phyloP scores from a whole-genome alignment of 2,888 invertebrate genomes.

The Antitype chi region DNA sequence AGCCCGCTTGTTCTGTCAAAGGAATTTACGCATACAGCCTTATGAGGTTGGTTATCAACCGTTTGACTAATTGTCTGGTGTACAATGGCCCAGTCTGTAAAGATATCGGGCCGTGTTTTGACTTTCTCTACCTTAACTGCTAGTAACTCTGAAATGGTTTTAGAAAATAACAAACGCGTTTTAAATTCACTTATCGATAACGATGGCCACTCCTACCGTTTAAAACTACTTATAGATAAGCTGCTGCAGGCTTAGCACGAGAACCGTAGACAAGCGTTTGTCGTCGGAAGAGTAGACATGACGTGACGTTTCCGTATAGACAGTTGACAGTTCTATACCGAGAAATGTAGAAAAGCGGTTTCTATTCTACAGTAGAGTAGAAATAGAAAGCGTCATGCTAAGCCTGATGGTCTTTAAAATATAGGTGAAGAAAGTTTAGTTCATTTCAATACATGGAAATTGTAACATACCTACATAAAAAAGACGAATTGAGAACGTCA shows the following conservation, averaged over 20 bases:
- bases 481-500: neutral
- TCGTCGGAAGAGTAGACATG: too few species aligned
- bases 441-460: neutral
- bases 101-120: slow-evolving; percentile 49
- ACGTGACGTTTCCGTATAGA: too few species aligned
- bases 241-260: too few species aligned
- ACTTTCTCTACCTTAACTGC: slow-evolving; percentile 61
- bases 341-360: too few species aligned
- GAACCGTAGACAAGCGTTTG: too few species aligned
- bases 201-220: slow-evolving; percentile 7
- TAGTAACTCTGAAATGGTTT: slow-evolving; percentile 45
- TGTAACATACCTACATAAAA: neutral
- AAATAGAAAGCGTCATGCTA: too few species aligned
- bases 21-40: slow-evolving; percentile 70
- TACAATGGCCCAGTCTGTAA: slow-evolving; percentile 63
- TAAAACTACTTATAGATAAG: slow-evolving; percentile 30
- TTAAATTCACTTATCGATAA: slow-evolving; percentile 38
- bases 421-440: neutral
- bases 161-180: slow-evolving; percentile 51
- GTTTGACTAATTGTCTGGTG: slow-evolving; percentile 68
- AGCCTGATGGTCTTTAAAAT: slow-evolving; percentile 20
- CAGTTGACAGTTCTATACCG: too few species aligned
- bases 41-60: slow-evolving; percentile 65
- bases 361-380: too few species aligned
- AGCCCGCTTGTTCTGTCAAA: slow-evolving; percentile 69